These are phyloP conservation scores for Shargacucullia verbasci DNA, from an alignment of 2,888 invertebrate species.

Conservation along the genomic window DNA sequence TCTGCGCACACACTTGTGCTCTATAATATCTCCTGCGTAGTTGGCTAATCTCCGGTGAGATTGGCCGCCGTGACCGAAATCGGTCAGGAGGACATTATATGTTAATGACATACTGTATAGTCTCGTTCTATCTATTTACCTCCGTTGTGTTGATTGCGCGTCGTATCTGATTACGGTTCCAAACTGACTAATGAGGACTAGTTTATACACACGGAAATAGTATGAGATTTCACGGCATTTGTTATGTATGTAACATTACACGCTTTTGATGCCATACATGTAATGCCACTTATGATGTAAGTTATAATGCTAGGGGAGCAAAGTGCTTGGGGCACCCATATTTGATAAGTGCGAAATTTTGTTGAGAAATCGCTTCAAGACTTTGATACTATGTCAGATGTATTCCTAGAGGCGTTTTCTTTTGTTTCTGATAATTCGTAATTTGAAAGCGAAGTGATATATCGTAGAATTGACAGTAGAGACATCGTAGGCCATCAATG, in stretches of 20 bases:
- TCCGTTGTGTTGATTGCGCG: constrained; percentile 31
- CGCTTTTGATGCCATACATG: neutral
- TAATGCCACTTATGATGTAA: constrained; percentile 12
- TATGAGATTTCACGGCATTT: constrained; percentile 13
- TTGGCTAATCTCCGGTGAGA: too few relatives aligned
- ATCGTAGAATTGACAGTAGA: too few relatives aligned
- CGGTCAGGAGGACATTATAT: too few relatives aligned
- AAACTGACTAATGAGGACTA: constrained; percentile 27
- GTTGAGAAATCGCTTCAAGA: too few relatives aligned
- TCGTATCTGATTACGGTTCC: constrained; percentile 20
- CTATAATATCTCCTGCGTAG: too few relatives aligned
- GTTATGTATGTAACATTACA: constrained; percentile 1
- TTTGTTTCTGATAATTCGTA: too few relatives aligned
- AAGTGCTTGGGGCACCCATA: constrained; percentile 18
- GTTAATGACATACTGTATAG: neutral
- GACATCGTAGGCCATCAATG: too few relatives aligned
- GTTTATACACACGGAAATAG: constrained; percentile 19
- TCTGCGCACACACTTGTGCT: too few relatives aligned
- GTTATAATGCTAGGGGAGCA: constrained; percentile 22
- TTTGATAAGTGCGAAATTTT: constrained; percentile 9
- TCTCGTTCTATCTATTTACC: constrained; percentile 26
- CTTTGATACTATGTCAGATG: constrained; percentile 3
- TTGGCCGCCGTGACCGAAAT: too few relatives aligned
- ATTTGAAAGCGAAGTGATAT: too few relatives aligned
- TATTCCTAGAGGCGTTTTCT: too few relatives aligned